phyloP scores from a whole-genome alignment of 1,140 invertebrate genomes.

The Conus betulinus region DNA sequence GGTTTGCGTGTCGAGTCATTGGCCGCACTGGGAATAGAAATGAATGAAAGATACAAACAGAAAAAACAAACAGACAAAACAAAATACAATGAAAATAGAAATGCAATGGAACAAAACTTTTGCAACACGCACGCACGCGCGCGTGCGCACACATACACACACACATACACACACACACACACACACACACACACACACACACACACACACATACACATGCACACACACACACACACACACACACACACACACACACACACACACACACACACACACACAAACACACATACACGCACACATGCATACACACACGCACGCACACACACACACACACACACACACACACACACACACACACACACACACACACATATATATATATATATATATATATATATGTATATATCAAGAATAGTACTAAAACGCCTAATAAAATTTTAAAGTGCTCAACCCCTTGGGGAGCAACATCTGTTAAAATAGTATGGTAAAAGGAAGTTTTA shows the following conservation, averaged over 20 bases:
- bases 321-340: too few relatives aligned
- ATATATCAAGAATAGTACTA: too few relatives aligned
- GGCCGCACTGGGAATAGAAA: not conserved
- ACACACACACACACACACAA: too few relatives aligned
- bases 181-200: conserved; percentile 15
- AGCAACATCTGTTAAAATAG: too few relatives aligned
- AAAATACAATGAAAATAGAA: not conserved
- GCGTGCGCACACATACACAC: conserved; percentile 5
- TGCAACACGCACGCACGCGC: not conserved
- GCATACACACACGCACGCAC: not conserved
- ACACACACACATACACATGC: conserved; percentile 6
- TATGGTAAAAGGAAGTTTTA: too few relatives aligned
- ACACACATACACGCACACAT: conserved; percentile 6
- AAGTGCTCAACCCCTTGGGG: too few relatives aligned
- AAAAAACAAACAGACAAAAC: not conserved
- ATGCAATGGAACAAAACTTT: not conserved
- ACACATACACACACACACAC: conserved; percentile 5
- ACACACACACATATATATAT: too few relatives aligned
- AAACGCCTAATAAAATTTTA: too few relatives aligned
- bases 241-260: conserved; percentile 6
- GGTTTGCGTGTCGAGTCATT: too few relatives aligned
- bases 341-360: too few relatives aligned
- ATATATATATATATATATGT: too few relatives aligned
- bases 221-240: conserved; percentile 15
- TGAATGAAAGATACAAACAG: not conserved